Base-by-base conservation (phyloP, 2,797 vertebrate species). In the Tragelaphus oryx region DNA sequence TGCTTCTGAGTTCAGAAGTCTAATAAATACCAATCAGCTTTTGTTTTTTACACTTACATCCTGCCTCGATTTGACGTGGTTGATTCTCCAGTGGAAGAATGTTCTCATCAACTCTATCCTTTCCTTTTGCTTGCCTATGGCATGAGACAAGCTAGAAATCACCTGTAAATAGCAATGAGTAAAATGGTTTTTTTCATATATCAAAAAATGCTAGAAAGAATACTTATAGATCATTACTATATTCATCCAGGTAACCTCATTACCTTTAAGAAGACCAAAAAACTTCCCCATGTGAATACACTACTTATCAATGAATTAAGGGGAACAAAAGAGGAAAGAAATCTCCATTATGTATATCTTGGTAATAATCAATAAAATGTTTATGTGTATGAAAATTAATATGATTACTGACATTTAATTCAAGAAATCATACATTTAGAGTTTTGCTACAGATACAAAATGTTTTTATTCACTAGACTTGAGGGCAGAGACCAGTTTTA, bases 1-100 rank as follows among this genome's bases (percentile, higher is more conserved):
- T 12, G 12, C 33, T 91, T 93, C 33, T 33, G 52, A 96, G 59
- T 91, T 96, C 30, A 97, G 28, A 90, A 68, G 33, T 92, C 88
- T 97, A 79, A 28, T 82, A 74, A 54, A 75, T 24, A 83, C 94
- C 33, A 71, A 46, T 17, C 0, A 4, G 18, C 59, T 37, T 81
- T 55, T 93, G 2, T 46, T 95, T 96, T 60, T 84, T 1, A 94
- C 46, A 97, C 97, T 96, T 98, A 99, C 99, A 98, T 99, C 99
- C 94, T 99, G 99, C 98, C 98, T 99, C 92, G 98, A 97, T 97
- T 98, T 98, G 54, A 97, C 83, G 37, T 99, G 99, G 92, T 99
- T 97, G 94, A 99, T 97, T 96, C 99, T 99, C 99, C 99, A 99
- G 85, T 98, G 98, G 1, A 98, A 99, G 98, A 99, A 99, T 37